phyloP scores from a whole-genome alignment of 2,888 invertebrate species.

The Parnassius mnemosyne region DNA sequence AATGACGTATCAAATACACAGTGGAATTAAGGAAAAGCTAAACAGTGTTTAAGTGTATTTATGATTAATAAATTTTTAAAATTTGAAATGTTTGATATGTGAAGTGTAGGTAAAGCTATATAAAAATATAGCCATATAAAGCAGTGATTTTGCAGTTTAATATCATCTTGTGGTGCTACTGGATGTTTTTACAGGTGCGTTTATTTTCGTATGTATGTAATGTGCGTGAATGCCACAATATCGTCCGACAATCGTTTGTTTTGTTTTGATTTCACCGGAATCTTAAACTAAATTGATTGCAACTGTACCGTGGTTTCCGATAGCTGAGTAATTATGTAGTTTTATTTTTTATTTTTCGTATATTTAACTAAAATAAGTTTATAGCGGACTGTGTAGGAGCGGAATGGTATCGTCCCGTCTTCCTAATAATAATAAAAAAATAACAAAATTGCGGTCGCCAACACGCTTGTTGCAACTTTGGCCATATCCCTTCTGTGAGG shows the following conservation, averaged over 20 bases:
- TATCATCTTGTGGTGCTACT: slow-evolving; percentile 30
- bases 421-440: no score
- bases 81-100: background rate
- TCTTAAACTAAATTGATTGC: slow-evolving; percentile 31
- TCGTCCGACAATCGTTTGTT: slow-evolving; percentile 31
- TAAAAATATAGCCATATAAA: background rate
- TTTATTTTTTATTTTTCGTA: slow-evolving; percentile 3
- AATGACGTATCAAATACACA: slow-evolving; percentile 2
- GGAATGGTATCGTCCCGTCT: no score
- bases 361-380: background rate
- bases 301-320: slow-evolving; percentile 20
- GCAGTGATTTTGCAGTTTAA: slow-evolving; percentile 1
- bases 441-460: no score
- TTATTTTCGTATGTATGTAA: slow-evolving; percentile 27
- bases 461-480: no score
- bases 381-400: no score
- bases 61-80: background rate
- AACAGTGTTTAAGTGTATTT: background rate
- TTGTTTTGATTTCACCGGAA: slow-evolving; percentile 43
- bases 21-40: background rate
- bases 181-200: slow-evolving; percentile 46
- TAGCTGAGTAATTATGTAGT: slow-evolving; percentile 4
- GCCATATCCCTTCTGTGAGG: no score
- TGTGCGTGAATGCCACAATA: slow-evolving; percentile 32
- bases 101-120: background rate